Percentiles rank a stretch among this genome's conserved stretches.
Evolutionary conservation across 2,797 vertebrate genomes (phyloP).

Genomic region (Hippoglossus hippoglossus): DNA sequence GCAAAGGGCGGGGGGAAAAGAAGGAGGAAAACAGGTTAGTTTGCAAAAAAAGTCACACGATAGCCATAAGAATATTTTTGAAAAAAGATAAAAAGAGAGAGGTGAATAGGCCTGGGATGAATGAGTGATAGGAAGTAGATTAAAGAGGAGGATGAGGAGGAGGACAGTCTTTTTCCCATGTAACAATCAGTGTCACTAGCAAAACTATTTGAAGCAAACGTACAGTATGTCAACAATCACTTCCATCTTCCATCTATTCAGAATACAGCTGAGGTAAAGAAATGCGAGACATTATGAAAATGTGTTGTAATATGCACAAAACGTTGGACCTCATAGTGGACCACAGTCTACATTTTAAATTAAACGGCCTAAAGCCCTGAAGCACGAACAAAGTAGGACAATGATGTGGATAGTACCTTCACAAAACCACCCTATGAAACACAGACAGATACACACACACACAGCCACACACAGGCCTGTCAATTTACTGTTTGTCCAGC

Average conservation of each 20-base stretch:
- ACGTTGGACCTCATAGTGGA: neutral
- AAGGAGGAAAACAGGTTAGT: conserved; percentile 20
- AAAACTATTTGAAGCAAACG: neutral
- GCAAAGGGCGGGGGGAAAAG: conserved; percentile 47
- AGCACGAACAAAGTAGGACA: neutral
- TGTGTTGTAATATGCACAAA: neutral
- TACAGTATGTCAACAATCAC: too few species aligned
- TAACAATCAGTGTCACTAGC: conserved; percentile 10
- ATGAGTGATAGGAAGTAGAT: conserved; percentile 43
- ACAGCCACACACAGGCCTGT: conserved; percentile 27
- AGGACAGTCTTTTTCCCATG: neutral
- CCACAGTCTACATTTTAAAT: neutral
- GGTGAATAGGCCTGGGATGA: neutral
- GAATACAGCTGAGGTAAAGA: too few species aligned
- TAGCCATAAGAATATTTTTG: neutral
- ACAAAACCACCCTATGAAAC: neutral
- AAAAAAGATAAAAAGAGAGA: conserved; percentile 10
- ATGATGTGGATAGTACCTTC: conserved; percentile 11
- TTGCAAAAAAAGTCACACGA: conserved; percentile 12
- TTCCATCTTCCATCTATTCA: too few species aligned
- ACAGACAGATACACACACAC: conserved; percentile 10
- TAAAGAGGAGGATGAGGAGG: neutral
- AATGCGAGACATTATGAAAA: too few species aligned
- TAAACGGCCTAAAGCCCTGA: conserved; percentile 10
- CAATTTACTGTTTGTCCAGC: conserved; percentile 50